These are phyloP conservation scores for Syngnathus rostellatus DNA, from an alignment of 2,797 vertebrate genomes.

Conservation along the genomic window DNA sequence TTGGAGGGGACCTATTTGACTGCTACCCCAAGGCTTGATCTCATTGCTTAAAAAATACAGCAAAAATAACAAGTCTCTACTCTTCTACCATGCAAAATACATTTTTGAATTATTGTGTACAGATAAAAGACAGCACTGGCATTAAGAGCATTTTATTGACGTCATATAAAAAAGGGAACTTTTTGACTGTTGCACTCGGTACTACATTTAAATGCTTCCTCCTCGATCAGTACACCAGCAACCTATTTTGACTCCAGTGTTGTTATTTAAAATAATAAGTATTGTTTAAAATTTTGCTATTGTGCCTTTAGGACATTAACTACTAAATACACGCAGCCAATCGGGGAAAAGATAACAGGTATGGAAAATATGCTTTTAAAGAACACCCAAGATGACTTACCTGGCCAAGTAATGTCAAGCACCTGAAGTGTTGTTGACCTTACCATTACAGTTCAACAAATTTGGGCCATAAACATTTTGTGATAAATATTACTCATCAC, in stretches of 20 bases:
- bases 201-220: constrained; percentile 1
- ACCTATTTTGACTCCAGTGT: no score
- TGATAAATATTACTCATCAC: not conserved
- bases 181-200: not conserved
- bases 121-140: not conserved
- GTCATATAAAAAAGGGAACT: not conserved
- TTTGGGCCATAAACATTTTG: not conserved
- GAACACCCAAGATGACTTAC: not conserved
- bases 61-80: not conserved
- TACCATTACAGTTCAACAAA: not conserved
- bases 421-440: not conserved
- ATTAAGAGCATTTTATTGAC: not conserved
- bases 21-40: not conserved
- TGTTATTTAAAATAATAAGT: not conserved
- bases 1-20: not conserved
- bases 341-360: not conserved
- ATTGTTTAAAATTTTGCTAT: not conserved
- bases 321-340: not conserved
- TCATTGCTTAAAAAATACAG: not conserved
- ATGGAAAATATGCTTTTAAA: not conserved
- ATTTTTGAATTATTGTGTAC: not conserved
- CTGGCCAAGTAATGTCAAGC: not conserved
- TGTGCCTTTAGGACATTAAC: not conserved
- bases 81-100: not conserved
- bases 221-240: not conserved